These are phyloP conservation scores for Bambusicola thoracicus DNA, from an alignment of 2,113 vertebrate species.

Conservation along the genomic window DNA sequence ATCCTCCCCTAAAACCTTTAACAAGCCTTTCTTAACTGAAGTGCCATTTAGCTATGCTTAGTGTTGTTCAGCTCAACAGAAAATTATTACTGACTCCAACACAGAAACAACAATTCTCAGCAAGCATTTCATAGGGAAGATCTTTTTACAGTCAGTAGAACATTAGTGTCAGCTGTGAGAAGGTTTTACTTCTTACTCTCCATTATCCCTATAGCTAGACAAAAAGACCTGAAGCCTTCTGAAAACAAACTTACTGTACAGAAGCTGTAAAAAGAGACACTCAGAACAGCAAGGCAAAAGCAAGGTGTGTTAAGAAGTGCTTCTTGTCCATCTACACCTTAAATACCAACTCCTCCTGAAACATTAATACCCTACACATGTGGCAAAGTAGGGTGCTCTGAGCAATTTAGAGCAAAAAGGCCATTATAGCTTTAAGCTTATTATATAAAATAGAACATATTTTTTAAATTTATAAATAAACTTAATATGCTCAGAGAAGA, in stretches of 20 bases:
- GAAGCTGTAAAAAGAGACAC: background rate
- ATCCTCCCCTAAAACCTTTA: background rate
- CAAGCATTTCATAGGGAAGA: background rate
- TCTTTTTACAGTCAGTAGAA: background rate
- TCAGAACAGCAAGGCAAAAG: background rate
- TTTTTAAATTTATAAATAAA: conserved; percentile 61
- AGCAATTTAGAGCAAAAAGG: conserved; percentile 46
- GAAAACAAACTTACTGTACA: background rate
- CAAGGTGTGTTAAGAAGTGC: background rate
- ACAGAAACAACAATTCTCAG: background rate
- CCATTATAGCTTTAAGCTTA: conserved; percentile 52
- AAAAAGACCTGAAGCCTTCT: background rate
- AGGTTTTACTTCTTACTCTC: background rate
- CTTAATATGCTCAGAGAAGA: conserved; percentile 58
- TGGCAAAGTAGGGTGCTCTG: conserved; percentile 8
- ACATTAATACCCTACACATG: conserved; percentile 39
- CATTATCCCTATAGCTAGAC: background rate
- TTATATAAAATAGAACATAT: conserved; percentile 58
- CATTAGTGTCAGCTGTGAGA: background rate
- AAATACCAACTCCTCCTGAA: conserved; percentile 30
- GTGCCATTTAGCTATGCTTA: background rate
- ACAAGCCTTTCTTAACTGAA: background rate
- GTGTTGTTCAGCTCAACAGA: background rate
- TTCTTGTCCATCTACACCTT: conserved; percentile 21
- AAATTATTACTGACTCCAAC: background rate